phyloP scores from a whole-genome alignment of 2,113 vertebrate genomes.

The Colaptes auratus region DNA sequence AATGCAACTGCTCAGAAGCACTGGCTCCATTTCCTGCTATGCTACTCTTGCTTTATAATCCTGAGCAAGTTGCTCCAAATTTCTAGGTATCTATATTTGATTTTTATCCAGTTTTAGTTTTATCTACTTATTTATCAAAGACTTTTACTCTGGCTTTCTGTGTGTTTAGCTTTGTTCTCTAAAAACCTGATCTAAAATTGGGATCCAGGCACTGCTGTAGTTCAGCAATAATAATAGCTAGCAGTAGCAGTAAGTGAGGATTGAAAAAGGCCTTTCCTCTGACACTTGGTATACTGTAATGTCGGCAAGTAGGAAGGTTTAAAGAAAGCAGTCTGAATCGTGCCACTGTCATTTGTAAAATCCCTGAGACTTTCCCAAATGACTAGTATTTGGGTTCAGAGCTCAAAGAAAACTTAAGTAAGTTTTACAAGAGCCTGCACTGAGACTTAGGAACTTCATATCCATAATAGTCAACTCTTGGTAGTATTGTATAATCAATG shows the following conservation, averaged over 20 bases:
- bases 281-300: background rate
- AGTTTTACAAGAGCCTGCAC: background rate
- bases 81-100: background rate
- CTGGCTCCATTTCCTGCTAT: background rate
- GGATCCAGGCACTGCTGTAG: background rate
- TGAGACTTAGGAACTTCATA: background rate
- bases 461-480: background rate
- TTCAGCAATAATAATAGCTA: background rate
- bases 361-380: background rate
- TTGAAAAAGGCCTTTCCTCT: background rate
- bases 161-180: background rate
- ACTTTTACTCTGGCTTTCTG: background rate
- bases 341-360: background rate
- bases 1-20: background rate
- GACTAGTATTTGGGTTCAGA: background rate
- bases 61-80: background rate
- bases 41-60: background rate
- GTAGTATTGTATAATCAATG: background rate
- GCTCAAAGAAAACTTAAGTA: background rate
- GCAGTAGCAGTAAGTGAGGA: background rate
- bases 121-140: background rate
- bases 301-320: background rate
- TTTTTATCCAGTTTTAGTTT: background rate
- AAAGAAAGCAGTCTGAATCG: background rate
- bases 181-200: background rate